Evolutionary conservation across 2,888 invertebrate species (phyloP).

Genomic region (Pyrocoelia pectoralis): DNA sequence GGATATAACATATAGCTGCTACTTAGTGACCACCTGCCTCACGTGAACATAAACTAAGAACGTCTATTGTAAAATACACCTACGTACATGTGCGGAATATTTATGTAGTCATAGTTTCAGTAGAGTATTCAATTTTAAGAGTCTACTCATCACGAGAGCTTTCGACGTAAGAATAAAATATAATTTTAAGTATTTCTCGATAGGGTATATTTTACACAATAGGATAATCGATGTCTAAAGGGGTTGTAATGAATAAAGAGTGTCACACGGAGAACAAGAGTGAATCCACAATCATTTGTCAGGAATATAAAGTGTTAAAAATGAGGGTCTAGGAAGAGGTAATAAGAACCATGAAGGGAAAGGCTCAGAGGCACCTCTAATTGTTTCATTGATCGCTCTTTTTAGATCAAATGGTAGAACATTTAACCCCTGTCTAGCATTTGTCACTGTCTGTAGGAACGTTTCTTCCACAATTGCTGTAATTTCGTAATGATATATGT

Average conservation of each 20-base stretch:
- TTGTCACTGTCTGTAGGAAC: slow-evolving; percentile 56
- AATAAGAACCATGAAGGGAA: slow-evolving; percentile 52
- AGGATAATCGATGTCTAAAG: slow-evolving; percentile 20
- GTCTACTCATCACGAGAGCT: background rate
- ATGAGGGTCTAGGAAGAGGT: slow-evolving; percentile 51
- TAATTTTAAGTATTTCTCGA: background rate
- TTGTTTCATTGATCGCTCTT: slow-evolving; percentile 57
- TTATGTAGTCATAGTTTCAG: slow-evolving; percentile 2
- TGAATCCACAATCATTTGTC: slow-evolving; percentile 55
- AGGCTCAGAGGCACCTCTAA: slow-evolving; percentile 48
- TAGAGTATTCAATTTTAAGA: background rate
- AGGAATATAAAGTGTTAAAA: slow-evolving; percentile 61
- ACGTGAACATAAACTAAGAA: slow-evolving; percentile 13
- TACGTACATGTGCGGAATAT: background rate
- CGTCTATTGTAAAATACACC: slow-evolving; percentile 7
- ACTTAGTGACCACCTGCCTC: slow-evolving; percentile 24
- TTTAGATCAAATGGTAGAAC: slow-evolving; percentile 54
- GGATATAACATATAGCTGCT: slow-evolving; percentile 16
- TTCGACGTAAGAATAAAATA: background rate
- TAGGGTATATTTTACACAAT: background rate
- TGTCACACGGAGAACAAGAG: slow-evolving; percentile 41
- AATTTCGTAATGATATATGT: slow-evolving; percentile 59
- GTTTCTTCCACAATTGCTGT: slow-evolving; percentile 56
- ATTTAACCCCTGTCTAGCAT: slow-evolving; percentile 56
- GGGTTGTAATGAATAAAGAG: slow-evolving; percentile 43